phyloP scores from a whole-genome alignment of 2,888 invertebrate genomes.

The Eupithecia subumbrata region DNA sequence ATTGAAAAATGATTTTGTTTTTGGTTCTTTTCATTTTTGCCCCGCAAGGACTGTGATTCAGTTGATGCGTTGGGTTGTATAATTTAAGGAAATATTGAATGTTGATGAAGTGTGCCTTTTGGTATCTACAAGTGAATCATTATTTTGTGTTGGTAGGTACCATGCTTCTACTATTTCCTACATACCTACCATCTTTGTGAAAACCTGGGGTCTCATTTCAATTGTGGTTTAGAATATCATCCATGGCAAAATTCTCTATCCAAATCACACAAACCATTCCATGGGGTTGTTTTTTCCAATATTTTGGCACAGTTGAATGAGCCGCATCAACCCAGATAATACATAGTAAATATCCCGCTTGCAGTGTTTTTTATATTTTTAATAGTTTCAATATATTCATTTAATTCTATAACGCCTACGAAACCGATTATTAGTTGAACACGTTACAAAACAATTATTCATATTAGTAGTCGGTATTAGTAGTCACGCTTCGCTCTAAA shows the following conservation, averaged over 20 bases:
- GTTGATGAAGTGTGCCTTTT: not conserved
- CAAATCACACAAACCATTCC: not conserved
- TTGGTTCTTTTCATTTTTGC: not conserved
- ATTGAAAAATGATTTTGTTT: slow-evolving; percentile 4
- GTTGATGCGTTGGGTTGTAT: not conserved
- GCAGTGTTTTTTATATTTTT: not conserved
- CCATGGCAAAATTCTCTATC: not conserved
- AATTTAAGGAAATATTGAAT: not conserved
- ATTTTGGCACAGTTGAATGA: not conserved
- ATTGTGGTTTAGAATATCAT: not conserved
- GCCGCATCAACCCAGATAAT: not conserved
- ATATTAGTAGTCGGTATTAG: slow-evolving; percentile 56
- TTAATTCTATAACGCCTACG: slow-evolving; percentile 1
- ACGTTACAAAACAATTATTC: slow-evolving; percentile 53
- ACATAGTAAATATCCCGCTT: not conserved
- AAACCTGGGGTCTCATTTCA: not conserved
- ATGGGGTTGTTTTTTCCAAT: not conserved
- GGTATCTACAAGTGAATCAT: not conserved
- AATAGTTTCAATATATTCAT: slow-evolving; percentile 1
- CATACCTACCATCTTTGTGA: not conserved
- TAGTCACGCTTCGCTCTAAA: slow-evolving; percentile 59
- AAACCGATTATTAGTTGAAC: slow-evolving; percentile 26
- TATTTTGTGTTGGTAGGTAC: not conserved
- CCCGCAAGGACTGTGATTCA: not conserved
- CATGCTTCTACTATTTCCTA: not conserved